Conservation (phyloP, 2,888 invertebrate species). For the Amiota communis region DNA sequence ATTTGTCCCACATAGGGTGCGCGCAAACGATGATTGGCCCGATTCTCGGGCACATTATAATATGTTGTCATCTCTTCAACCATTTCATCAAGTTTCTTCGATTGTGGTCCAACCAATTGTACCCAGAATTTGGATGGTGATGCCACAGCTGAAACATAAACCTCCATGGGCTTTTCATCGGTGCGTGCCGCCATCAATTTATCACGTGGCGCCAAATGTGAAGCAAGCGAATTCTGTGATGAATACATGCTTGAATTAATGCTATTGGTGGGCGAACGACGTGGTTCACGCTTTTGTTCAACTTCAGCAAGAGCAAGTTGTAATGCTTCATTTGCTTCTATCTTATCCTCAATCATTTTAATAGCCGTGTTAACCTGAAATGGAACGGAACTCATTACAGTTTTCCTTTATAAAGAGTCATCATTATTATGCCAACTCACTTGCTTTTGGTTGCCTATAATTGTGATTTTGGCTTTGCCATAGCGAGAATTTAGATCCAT, state of each 20-base stretch:
- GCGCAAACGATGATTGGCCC: constrained; percentile 77
- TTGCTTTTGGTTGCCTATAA: constrained; percentile 79
- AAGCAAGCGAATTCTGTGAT: constrained; percentile 69
- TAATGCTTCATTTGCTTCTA: constrained; percentile 76
- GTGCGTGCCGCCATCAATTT: constrained; percentile 65
- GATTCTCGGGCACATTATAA: constrained; percentile 80
- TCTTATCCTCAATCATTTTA: constrained; percentile 81
- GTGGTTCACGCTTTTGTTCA: constrained; percentile 75
- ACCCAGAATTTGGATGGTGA: constrained; percentile 90
- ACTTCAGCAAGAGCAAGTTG: constrained; percentile 73
- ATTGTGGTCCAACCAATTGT: constrained; percentile 84
- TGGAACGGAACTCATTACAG: too few species aligned
- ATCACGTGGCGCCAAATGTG: constrained; percentile 68
- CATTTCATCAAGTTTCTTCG: constrained; percentile 84
- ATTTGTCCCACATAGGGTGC: constrained; percentile 82
- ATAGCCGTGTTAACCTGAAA: constrained; percentile 82
- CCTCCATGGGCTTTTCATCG: constrained; percentile 81
- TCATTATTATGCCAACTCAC: constrained; percentile 36
- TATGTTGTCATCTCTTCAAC: constrained; percentile 88
- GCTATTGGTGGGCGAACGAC: constrained; percentile 72
- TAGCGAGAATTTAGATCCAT: constrained; percentile 74
- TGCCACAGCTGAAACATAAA: constrained; percentile 89
- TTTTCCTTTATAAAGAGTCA: too few species aligned
- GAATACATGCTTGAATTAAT: constrained; percentile 71
- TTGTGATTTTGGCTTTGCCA: constrained; percentile 70